Evolutionary conservation across 1,140 invertebrate genomes (phyloP).

Genomic region (Cherax quadricarinatus): DNA sequence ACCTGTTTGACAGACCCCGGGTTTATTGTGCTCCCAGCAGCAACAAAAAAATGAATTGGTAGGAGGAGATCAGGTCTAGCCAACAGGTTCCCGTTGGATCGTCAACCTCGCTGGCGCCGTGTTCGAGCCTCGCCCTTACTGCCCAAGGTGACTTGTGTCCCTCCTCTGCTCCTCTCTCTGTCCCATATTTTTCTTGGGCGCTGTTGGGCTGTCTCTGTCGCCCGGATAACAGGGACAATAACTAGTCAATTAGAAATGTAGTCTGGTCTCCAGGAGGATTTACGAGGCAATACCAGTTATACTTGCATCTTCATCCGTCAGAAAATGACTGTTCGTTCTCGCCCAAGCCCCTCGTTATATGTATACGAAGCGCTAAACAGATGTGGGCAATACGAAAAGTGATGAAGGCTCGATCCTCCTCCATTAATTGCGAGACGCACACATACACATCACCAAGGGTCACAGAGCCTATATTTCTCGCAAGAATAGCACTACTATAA

Average conservation of each 20-base stretch:
- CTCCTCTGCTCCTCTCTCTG: background rate
- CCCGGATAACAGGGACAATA: background rate
- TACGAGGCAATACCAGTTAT: background rate
- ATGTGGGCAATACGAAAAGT: no score
- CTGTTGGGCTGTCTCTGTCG: background rate
- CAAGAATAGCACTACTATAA: no score
- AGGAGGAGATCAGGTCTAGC: background rate
- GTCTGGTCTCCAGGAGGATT: background rate
- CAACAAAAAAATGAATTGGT: slow-evolving; percentile 1
- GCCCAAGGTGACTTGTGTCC: background rate
- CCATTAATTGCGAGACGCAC: no score
- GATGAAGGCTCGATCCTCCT: no score
- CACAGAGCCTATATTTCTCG: no score
- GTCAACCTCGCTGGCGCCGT: background rate
- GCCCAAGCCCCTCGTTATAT: no score
- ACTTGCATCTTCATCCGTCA: background rate
- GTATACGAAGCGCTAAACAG: no score
- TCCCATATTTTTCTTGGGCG: background rate
- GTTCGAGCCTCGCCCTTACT: background rate
- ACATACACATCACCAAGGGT: no score
- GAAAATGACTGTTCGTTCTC: background rate
- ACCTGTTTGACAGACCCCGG: background rate
- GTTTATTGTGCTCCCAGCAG: background rate
- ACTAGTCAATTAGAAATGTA: background rate
- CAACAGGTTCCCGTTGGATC: slow-evolving; percentile 2